A percentile compares a stretch with the other conserved stretches of the same genome.
Evolutionary conservation across 2,888 invertebrate genomes (phyloP).

Genomic region (Catocala fraxini): DNA sequence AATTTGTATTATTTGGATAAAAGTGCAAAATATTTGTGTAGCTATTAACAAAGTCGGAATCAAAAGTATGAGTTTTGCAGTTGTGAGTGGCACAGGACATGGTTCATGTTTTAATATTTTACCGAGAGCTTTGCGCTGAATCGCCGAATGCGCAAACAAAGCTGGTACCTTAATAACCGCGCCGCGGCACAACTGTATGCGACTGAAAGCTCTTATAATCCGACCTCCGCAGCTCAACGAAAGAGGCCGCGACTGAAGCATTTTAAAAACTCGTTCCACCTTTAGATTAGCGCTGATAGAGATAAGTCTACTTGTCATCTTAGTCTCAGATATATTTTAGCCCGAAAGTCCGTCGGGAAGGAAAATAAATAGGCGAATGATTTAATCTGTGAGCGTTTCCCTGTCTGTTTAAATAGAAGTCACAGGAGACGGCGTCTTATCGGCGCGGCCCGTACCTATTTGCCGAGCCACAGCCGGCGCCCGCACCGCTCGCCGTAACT

Average conservation of each 20-base stretch:
- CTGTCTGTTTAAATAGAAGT: constrained; percentile 84
- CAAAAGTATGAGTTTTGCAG: constrained; percentile 55
- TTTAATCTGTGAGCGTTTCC: constrained; percentile 83
- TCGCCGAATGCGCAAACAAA: constrained; percentile 80
- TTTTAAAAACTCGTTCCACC: constrained; percentile 74
- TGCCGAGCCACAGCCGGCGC: constrained; percentile 72
- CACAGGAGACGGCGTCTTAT: constrained; percentile 82
- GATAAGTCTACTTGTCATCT: constrained; percentile 78
- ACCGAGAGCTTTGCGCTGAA: constrained; percentile 73
- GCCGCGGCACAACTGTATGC: constrained; percentile 68
- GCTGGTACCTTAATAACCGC: constrained; percentile 79
- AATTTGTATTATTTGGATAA: constrained; percentile 28
- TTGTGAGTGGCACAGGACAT: constrained; percentile 59
- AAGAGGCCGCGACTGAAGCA: constrained; percentile 63
- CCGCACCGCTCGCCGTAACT: constrained; percentile 75
- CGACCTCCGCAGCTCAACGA: constrained; percentile 64
- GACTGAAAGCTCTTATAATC: constrained; percentile 79
- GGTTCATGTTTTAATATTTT: constrained; percentile 80
- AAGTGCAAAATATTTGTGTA: constrained; percentile 35
- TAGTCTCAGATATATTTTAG: constrained; percentile 72
- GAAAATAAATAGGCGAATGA: constrained; percentile 81
- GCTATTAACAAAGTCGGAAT: constrained; percentile 38
- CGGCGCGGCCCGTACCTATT: constrained; percentile 78
- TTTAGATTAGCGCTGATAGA: constrained; percentile 77
- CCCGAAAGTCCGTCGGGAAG: constrained; percentile 67